These are phyloP conservation scores for Nothocercus nigrocapillus DNA, from an alignment of 2,113 vertebrate species.

Conservation along the genomic window DNA sequence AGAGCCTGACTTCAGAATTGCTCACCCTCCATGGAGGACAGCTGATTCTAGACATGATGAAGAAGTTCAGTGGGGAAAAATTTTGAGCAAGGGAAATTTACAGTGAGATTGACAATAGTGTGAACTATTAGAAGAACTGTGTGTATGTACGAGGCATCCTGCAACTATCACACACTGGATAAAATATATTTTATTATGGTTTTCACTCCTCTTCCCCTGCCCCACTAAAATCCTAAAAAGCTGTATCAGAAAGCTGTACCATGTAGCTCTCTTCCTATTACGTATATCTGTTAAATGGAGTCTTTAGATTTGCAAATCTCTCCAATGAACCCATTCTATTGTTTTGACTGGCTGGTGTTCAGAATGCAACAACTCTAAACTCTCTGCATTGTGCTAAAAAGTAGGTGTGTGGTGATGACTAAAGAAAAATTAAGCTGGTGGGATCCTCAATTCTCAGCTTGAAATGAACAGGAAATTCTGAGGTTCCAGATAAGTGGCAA, in stretches of 20 bases:
- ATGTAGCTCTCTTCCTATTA: not conserved
- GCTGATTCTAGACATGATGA: not conserved
- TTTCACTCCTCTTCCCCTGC: not conserved
- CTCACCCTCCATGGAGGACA: not conserved
- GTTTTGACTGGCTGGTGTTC: not conserved
- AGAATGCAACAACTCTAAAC: not conserved
- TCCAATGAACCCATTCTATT: not conserved
- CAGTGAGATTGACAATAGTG: not conserved
- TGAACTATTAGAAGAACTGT: not conserved
- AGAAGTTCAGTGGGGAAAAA: not conserved
- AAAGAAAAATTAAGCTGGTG: not conserved
- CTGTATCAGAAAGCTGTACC: accelerated
- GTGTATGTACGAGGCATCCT: not conserved
- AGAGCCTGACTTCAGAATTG: not conserved
- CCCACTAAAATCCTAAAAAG: not conserved
- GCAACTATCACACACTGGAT: not conserved
- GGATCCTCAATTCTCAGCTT: not conserved
- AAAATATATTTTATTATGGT: not conserved
- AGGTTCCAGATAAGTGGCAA: not conserved
- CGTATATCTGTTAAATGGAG: not conserved
- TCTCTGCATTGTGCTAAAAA: not conserved
- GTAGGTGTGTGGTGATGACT: not conserved
- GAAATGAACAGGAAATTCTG: not conserved
- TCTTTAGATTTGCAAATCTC: not conserved
- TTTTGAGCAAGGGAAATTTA: not conserved